Evolutionary conservation across 2,797 vertebrate species (phyloP).

Genomic region (Psittacula derbiana): DNA sequence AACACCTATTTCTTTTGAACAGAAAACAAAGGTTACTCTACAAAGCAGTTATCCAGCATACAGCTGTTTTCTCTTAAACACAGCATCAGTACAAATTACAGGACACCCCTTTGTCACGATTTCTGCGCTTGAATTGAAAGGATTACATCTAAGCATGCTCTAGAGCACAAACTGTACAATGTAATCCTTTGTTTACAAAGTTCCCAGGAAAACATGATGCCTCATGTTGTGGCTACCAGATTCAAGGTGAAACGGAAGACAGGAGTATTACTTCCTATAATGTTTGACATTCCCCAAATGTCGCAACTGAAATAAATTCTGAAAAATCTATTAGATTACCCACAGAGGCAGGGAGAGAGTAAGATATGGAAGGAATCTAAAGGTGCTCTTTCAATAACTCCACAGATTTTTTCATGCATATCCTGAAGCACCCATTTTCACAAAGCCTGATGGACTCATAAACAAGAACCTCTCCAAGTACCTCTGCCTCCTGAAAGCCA

Average conservation of each 20-base stretch:
- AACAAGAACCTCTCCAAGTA: background rate
- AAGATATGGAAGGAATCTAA: background rate
- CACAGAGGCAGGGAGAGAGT: background rate
- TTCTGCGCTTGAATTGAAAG: background rate
- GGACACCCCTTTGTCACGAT: background rate
- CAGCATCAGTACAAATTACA: background rate
- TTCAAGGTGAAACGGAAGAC: background rate
- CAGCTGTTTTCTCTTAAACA: background rate
- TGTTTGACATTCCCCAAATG: background rate
- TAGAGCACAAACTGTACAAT: background rate
- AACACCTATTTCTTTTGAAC: background rate
- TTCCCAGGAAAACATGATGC: background rate
- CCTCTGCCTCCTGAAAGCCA: background rate
- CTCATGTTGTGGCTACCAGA: background rate
- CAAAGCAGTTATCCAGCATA: background rate
- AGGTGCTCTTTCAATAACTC: background rate
- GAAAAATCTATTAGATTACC: background rate
- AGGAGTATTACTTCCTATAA: background rate
- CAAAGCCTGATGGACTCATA: fast-evolving
- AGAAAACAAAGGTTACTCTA: background rate
- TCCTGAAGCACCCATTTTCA: background rate
- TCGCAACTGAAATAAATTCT: background rate
- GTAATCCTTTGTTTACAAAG: background rate
- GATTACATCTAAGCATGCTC: background rate
- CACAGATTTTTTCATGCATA: background rate